These are phyloP conservation scores for Alligator mississippiensis DNA, from an alignment of 2,113 vertebrate genomes.

Conservation along the genomic window DNA sequence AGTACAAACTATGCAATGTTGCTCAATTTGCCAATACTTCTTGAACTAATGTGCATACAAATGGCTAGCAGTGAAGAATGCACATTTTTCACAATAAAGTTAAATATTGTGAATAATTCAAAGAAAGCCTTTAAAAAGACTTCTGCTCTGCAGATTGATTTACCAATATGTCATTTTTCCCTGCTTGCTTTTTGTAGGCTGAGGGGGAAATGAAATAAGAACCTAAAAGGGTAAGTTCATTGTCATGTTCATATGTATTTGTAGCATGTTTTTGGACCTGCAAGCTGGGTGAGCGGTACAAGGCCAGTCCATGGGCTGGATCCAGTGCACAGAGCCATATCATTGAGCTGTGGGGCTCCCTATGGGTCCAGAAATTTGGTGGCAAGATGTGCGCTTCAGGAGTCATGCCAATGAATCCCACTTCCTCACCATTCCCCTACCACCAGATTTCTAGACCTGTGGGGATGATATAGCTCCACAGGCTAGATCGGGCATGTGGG, in stretches of 20 bases:
- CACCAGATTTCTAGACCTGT: no score
- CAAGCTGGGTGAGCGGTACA: background rate
- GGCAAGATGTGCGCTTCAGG: no score
- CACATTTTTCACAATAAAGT: background rate
- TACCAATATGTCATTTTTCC: accelerated
- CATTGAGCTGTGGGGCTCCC: no score
- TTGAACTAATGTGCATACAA: background rate
- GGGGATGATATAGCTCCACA: no score
- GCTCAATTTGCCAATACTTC: background rate
- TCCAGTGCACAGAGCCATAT: no score
- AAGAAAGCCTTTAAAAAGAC: background rate
- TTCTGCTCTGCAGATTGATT: background rate
- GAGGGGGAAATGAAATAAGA: background rate
- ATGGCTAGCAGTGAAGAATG: background rate
- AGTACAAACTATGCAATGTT: background rate
- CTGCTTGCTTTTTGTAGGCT: background rate
- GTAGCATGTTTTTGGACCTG: background rate
- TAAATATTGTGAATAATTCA: background rate
- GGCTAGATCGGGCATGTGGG: no score
- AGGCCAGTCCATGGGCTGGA: no score
- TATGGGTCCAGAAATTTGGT: no score
- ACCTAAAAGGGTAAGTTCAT: background rate
- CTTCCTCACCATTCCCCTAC: no score
- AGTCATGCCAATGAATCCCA: no score
- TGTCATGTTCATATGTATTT: background rate